These are phyloP conservation scores for Zapornia atra DNA, from an alignment of 2,113 vertebrate species.

Conservation along the genomic window DNA sequence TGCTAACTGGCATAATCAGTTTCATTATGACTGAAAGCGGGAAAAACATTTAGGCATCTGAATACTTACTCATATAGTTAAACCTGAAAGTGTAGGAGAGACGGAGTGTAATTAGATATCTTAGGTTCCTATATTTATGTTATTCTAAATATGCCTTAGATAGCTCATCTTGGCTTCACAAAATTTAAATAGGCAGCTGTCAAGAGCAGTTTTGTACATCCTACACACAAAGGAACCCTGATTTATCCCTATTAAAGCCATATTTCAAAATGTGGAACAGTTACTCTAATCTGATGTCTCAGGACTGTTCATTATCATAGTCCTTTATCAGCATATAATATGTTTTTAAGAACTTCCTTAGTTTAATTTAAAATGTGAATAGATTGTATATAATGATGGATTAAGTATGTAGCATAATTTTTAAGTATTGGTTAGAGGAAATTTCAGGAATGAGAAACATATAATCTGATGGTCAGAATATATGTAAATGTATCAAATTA, in stretches of 20 bases:
- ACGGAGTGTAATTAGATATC: not conserved
- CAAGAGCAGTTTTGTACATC: constrained; percentile 14
- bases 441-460: not conserved
- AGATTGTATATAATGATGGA: not conserved
- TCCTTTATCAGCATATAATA: constrained; percentile 1
- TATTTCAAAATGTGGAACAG: constrained; percentile 32
- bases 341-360: constrained; percentile 13
- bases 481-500: not conserved
- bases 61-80: not conserved
- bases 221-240: constrained; percentile 21
- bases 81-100: not conserved
- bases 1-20: not conserved
- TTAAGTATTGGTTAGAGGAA: not conserved
- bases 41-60: not conserved
- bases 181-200: constrained; percentile 46
- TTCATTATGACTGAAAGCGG: not conserved
- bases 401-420: not conserved
- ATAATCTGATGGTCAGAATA: not conserved
- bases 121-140: not conserved
- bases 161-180: not conserved
- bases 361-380: constrained; percentile 21
- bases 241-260: constrained; percentile 13
- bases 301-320: constrained; percentile 11
- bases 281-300: not conserved
- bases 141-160: constrained; percentile 8